A percentile compares a stretch with the other conserved stretches of the same genome.
phyloP scores from a whole-genome alignment of 2,888 invertebrate species.

The Helicoverpa assulta region DNA sequence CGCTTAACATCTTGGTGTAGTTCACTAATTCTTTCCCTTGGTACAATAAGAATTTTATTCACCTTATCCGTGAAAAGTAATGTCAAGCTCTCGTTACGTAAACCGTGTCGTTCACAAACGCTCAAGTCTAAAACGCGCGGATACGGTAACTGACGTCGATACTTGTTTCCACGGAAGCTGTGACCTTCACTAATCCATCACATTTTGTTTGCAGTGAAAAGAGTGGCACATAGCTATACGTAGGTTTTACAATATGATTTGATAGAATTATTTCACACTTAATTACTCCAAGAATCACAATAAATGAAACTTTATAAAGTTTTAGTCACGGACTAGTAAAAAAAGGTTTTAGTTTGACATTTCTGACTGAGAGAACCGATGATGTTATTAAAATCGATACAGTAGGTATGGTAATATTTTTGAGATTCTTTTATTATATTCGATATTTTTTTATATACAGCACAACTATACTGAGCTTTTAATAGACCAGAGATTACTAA shows the following conservation, averaged over 20 bases:
- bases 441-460: too few species aligned
- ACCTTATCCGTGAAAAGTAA: slow-evolving; percentile 51
- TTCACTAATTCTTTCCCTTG: slow-evolving; percentile 36
- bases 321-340: too few species aligned
- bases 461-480: too few species aligned
- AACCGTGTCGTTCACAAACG: slow-evolving; percentile 55
- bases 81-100: slow-evolving; percentile 65
- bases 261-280: neutral
- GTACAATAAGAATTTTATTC: neutral
- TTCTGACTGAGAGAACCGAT: too few species aligned
- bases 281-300: neutral
- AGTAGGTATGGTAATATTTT: too few species aligned
- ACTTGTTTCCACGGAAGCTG: slow-evolving; percentile 58
- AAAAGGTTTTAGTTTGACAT: too few species aligned
- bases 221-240: slow-evolving; percentile 25
- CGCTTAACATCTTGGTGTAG: slow-evolving; percentile 68
- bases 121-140: slow-evolving; percentile 52
- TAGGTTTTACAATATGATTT: neutral
- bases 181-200: slow-evolving; percentile 79
- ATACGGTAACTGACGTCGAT: slow-evolving; percentile 59
- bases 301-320: too few species aligned
- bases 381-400: too few species aligned
- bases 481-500: too few species aligned
- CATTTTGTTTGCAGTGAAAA: slow-evolving; percentile 87
- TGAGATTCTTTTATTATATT: too few species aligned